These are phyloP conservation scores for Melierax canorus DNA, from an alignment of 2,113 vertebrate genomes.

Conservation along the genomic window DNA sequence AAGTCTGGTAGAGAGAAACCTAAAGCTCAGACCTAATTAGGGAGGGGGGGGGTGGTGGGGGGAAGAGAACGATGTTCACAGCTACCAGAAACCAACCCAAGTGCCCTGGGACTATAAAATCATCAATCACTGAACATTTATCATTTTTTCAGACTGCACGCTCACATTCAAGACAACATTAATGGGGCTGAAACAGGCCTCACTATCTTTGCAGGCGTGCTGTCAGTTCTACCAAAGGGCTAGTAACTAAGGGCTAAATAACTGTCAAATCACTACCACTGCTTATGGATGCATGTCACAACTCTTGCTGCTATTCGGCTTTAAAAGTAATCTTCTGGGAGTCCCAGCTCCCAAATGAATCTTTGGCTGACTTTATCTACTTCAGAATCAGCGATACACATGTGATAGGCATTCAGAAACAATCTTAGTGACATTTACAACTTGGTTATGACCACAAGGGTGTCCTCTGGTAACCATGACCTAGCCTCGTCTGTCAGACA, in stretches of 20 bases:
- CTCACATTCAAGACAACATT: slow-evolving; percentile 69
- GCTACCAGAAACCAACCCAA: slow-evolving; percentile 36
- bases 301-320: slow-evolving; percentile 58
- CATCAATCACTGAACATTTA: slow-evolving; percentile 83
- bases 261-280: slow-evolving; percentile 67
- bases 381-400: slow-evolving; percentile 71
- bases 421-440: slow-evolving; percentile 69
- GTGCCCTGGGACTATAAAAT: slow-evolving; percentile 70
- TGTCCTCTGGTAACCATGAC: slow-evolving; percentile 73
- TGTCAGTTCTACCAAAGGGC: slow-evolving; percentile 73
- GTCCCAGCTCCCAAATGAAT: slow-evolving; percentile 70
- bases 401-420: slow-evolving; percentile 61
- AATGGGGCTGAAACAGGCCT: slow-evolving; percentile 70
- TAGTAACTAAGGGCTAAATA: slow-evolving; percentile 69
- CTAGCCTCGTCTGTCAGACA: slow-evolving; percentile 70
- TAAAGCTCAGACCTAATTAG: slow-evolving; percentile 10
- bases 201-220: slow-evolving; percentile 46
- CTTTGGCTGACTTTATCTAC: slow-evolving; percentile 69
- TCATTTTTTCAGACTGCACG: slow-evolving; percentile 73
- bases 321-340: slow-evolving; percentile 58
- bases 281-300: slow-evolving; percentile 68
- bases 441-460: slow-evolving; percentile 65
- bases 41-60: not conserved
- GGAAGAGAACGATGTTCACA: too few species aligned
- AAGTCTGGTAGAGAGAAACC: not conserved